Conservation (phyloP, 2,797 vertebrate genomes). For the Balearica regulorum region DNA sequence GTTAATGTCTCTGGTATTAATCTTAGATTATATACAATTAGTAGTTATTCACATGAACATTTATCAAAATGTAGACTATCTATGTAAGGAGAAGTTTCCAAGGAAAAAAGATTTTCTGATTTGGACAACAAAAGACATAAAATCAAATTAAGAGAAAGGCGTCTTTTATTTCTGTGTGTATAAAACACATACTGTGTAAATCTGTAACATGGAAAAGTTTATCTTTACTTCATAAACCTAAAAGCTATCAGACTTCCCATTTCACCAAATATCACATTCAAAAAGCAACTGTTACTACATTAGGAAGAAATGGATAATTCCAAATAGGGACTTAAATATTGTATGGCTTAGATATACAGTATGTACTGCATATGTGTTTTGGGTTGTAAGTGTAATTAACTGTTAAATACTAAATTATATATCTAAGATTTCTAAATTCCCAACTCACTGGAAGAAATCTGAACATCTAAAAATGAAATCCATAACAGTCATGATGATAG, state of each 20-base stretch:
- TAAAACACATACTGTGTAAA: neutral
- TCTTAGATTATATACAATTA: neutral
- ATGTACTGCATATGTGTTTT: neutral
- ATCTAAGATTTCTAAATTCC: neutral
- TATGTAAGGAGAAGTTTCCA: neutral
- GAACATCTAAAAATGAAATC: neutral
- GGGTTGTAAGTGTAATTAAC: neutral
- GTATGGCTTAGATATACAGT: neutral
- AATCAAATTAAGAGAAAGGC: neutral
- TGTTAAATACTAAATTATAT: neutral
- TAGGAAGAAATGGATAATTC: neutral
- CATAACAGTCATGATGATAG: neutral
- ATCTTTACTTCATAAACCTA: neutral
- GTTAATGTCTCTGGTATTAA: neutral
- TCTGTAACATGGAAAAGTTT: neutral
- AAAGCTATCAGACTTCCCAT: neutral
- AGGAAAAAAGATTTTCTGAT: neutral
- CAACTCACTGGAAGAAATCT: neutral
- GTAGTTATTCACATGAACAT: neutral
- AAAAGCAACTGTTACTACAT: neutral
- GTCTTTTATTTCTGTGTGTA: neutral
- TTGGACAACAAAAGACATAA: neutral
- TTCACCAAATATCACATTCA: neutral
- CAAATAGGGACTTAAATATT: neutral
- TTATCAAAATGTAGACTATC: neutral